Conservation (phyloP, 1,140 invertebrate genomes). For the Cydia amplana region DNA sequence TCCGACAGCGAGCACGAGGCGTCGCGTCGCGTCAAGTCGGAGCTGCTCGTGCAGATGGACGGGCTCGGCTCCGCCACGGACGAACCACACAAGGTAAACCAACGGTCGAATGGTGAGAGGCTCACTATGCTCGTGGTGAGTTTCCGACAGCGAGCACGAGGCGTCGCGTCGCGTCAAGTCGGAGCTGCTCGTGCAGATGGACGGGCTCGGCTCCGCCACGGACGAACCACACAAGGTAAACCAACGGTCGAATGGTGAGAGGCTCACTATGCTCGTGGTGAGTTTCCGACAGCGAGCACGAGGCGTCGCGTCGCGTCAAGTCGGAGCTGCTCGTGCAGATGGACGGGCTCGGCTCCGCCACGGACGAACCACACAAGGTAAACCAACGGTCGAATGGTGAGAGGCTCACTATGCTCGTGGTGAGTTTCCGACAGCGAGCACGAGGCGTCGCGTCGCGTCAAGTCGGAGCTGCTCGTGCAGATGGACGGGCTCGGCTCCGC, state of each 20-base stretch:
- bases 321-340: slow-evolving; percentile 99
- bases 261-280: slow-evolving; percentile 76
- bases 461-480: slow-evolving; percentile 98
- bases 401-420: slow-evolving; percentile 55
- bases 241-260: slow-evolving; percentile 58
- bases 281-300: slow-evolving; percentile 98
- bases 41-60: slow-evolving; percentile 99
- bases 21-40: slow-evolving; percentile 97
- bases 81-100: slow-evolving; percentile 80
- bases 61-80: slow-evolving; percentile 91
- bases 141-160: slow-evolving; percentile 98
- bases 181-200: slow-evolving; percentile 99
- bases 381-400: slow-evolving; percentile 59
- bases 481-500: slow-evolving; percentile 98
- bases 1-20: slow-evolving; percentile 99
- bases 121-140: slow-evolving; percentile 81
- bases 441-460: slow-evolving; percentile 97
- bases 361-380: slow-evolving; percentile 82
- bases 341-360: slow-evolving; percentile 96
- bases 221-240: slow-evolving; percentile 82
- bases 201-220: slow-evolving; percentile 93
- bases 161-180: slow-evolving; percentile 98
- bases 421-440: slow-evolving; percentile 98
- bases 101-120: slow-evolving; percentile 58
- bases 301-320: slow-evolving; percentile 98